Conservation (phyloP, 1,140 invertebrate genomes). For the Calosoma granatense region DNA sequence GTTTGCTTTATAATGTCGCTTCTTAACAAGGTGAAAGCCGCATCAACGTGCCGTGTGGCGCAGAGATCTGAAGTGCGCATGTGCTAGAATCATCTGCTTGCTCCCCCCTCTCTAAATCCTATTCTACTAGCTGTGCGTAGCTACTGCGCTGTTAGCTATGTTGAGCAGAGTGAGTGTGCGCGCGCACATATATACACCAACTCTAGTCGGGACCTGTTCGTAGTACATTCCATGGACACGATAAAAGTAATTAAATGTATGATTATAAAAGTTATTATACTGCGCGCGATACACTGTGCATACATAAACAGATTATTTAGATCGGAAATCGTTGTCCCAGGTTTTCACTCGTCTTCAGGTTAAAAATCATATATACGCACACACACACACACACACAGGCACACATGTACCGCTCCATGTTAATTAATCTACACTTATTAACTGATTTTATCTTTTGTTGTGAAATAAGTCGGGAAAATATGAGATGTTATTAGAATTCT, state of each 20-base stretch:
- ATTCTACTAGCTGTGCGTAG: no score
- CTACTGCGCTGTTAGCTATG: no score
- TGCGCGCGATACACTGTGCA: not conserved
- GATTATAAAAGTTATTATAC: not conserved
- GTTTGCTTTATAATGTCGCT: no score
- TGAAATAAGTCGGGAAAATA: not conserved
- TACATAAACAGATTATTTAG: not conserved
- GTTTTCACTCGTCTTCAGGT: not conserved
- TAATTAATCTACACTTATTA: not conserved
- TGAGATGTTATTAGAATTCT: no score
- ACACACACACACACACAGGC: not conserved
- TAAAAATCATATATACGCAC: not conserved
- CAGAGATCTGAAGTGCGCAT: no score
- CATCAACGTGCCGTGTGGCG: no score
- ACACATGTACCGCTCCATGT: not conserved
- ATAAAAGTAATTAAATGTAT: not conserved
- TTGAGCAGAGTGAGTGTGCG: no score
- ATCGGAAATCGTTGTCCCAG: not conserved
- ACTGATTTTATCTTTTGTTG: not conserved
- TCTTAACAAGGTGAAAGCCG: no score
- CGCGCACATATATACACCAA: no score
- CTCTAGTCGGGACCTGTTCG: no score
- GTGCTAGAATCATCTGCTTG: no score
- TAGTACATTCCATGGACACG: not conserved
- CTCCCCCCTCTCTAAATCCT: no score